phyloP scores from a whole-genome alignment of 2,113 vertebrate genomes.

The Crotalus tigris region DNA sequence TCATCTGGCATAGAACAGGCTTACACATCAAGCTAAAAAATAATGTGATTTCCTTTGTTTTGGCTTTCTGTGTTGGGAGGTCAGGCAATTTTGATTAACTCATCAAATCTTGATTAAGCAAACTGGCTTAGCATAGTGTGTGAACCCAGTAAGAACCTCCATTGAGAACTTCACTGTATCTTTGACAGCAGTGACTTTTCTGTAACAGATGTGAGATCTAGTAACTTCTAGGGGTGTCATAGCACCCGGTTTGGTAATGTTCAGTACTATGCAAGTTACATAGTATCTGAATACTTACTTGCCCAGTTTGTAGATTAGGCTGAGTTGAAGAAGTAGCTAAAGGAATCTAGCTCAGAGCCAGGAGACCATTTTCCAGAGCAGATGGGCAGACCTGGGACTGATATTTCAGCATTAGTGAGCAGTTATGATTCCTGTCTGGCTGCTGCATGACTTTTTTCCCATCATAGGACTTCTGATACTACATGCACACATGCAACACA shows the following conservation, averaged over 20 bases:
- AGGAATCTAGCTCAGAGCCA: background rate
- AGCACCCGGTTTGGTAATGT: background rate
- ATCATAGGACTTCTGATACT: no score
- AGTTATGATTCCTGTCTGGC: no score
- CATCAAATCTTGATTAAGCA: background rate
- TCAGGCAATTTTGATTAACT: background rate
- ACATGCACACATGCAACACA: background rate
- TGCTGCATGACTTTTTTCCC: background rate
- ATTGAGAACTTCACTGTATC: background rate
- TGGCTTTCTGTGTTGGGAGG: background rate
- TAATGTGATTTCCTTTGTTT: background rate
- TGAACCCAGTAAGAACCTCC: background rate
- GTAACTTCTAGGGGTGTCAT: background rate
- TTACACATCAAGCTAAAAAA: background rate
- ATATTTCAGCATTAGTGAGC: background rate
- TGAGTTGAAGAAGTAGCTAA: background rate
- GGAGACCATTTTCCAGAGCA: background rate
- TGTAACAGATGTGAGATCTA: background rate
- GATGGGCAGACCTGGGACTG: background rate
- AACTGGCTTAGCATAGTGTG: background rate
- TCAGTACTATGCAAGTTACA: background rate
- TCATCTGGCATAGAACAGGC: background rate
- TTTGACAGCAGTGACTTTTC: background rate
- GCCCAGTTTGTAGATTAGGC: background rate
- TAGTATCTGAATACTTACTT: background rate